phyloP scores from a whole-genome alignment of 2,888 invertebrate genomes.

The Polylopha cassiicola region DNA sequence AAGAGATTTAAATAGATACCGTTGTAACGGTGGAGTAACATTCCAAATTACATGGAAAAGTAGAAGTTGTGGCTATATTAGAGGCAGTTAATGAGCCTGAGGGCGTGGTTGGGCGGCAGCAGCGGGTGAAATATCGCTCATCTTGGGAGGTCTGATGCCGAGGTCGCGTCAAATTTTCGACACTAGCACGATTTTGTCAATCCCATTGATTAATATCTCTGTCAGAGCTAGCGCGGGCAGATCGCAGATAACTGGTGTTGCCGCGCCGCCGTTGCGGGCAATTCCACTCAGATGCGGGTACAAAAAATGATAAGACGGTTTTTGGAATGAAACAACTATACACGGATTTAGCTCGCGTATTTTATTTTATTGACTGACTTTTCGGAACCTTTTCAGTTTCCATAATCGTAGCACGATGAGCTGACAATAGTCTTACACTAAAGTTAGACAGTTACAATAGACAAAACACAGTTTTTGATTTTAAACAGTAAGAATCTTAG shows the following conservation, averaged over 20 bases:
- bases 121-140: constrained; percentile 68
- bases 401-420: too few species aligned
- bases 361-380: too few species aligned
- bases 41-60: constrained; percentile 33
- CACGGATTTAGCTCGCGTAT: too few species aligned
- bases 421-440: too few species aligned
- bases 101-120: constrained; percentile 60
- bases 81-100: constrained; percentile 65
- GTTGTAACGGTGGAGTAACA: neutral
- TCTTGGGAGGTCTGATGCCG: constrained; percentile 67
- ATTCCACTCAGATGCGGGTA: constrained; percentile 7
- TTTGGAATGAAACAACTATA: too few species aligned
- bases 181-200: constrained; percentile 75
- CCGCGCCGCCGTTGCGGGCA: constrained; percentile 9
- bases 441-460: too few species aligned
- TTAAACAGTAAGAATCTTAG: too few species aligned
- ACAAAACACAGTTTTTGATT: too few species aligned
- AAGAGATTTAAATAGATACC: too few species aligned
- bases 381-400: too few species aligned
- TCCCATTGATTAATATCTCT: constrained; percentile 65
- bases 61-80: constrained; percentile 63
- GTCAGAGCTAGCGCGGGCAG: constrained; percentile 28
- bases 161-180: constrained; percentile 66
- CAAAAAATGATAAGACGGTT: constrained; percentile 20
- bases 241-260: constrained; percentile 17